A percentile compares a stretch with the other conserved stretches of the same genome.
These are phyloP conservation scores for Akabosia matsudoensis DNA, from an alignment of 1,140 invertebrate genomes.

Conservation along the genomic window DNA sequence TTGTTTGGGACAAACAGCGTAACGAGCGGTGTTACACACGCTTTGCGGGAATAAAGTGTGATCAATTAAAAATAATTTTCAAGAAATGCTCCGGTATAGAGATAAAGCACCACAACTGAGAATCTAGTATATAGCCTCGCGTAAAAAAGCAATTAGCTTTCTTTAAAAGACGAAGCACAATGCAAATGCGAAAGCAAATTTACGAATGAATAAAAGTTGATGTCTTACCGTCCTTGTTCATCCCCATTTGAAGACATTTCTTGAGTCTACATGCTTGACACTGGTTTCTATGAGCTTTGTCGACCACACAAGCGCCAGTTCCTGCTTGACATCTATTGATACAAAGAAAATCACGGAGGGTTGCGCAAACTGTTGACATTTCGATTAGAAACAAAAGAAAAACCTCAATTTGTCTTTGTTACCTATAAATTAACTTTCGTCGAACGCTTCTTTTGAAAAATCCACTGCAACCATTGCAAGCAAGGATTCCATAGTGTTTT, in stretches of 20 bases:
- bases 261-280: slow-evolving; percentile 96
- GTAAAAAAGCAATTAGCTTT: too few relatives aligned
- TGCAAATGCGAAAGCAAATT: too few relatives aligned
- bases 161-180: too few relatives aligned
- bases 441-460: slow-evolving; percentile 98
- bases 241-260: slow-evolving; percentile 97
- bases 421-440: slow-evolving; percentile 96
- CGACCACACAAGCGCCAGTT: slow-evolving; percentile 90
- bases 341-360: too few relatives aligned
- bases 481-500: slow-evolving; percentile 98
- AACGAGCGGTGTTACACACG: too few relatives aligned
- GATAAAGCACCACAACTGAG: too few relatives aligned
- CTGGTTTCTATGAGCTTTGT: slow-evolving; percentile 98
- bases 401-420: slow-evolving; percentile 3
- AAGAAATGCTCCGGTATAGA: not conserved
- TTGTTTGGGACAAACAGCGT: too few relatives aligned
- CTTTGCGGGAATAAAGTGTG: too few relatives aligned
- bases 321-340: slow-evolving; percentile 96
- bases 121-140: too few relatives aligned
- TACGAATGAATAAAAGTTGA: slow-evolving; percentile 10
- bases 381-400: not conserved
- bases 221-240: slow-evolving; percentile 99
- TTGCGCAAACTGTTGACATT: too few relatives aligned
- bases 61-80: too few relatives aligned
- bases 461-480: slow-evolving; percentile 97